Evolutionary conservation across 1,140 invertebrate genomes (phyloP).

Genomic region (Lepidurus couesii): DNA sequence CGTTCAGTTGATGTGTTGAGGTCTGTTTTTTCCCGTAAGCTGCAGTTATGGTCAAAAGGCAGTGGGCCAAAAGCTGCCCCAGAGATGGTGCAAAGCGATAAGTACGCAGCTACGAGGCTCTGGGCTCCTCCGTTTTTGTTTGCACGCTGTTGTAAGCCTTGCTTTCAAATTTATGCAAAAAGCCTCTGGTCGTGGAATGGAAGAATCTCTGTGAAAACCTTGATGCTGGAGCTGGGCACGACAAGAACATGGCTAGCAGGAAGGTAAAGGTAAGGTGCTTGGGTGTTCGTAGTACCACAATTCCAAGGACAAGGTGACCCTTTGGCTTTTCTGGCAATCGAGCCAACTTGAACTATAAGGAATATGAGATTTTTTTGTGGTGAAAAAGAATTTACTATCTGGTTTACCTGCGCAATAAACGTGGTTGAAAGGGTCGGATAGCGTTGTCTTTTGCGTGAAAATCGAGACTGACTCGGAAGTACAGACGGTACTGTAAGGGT

Average conservation of each 20-base stretch:
- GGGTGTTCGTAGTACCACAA: background rate
- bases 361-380: background rate
- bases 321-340: background rate
- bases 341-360: constrained; percentile 3
- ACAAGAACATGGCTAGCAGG: background rate
- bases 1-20: background rate
- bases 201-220: background rate
- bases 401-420: background rate
- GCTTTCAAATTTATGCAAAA: background rate
- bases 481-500: background rate
- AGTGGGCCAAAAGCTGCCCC: background rate
- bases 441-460: background rate
- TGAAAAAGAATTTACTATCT: background rate
- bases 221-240: background rate
- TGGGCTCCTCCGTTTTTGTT: too few relatives aligned
- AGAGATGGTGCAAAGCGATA: constrained; percentile 10
- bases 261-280: background rate
- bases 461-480: background rate
- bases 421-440: too few relatives aligned
- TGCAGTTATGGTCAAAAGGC: background rate
- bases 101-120: background rate
- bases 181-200: background rate
- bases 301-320: background rate
- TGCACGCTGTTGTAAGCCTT: background rate
- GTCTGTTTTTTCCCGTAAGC: background rate